These are phyloP conservation scores for Drosophila phalerata DNA, from an alignment of 2,888 invertebrate genomes.

Conservation along the genomic window DNA sequence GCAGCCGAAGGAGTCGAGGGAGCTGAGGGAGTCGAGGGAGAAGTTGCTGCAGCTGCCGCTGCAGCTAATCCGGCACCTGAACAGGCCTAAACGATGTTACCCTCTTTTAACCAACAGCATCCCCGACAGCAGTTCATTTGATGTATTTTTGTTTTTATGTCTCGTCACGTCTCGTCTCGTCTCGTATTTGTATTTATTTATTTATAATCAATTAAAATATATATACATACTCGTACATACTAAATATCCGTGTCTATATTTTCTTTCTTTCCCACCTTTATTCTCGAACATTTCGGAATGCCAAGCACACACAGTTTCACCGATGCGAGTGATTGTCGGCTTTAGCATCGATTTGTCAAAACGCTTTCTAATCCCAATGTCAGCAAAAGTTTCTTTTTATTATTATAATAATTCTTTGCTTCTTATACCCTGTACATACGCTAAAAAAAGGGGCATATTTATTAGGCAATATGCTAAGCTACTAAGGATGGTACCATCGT, in stretches of 20 bases:
- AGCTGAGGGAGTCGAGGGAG: constrained; percentile 14
- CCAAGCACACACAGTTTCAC: constrained; percentile 17
- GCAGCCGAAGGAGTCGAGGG: constrained; percentile 34
- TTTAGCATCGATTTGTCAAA: constrained; percentile 73
- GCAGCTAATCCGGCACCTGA: constrained; percentile 26
- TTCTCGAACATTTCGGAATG: constrained; percentile 11
- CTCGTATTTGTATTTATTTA: constrained; percentile 73
- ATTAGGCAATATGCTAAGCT: not conserved
- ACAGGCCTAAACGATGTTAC: constrained; percentile 42
- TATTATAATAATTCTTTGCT: constrained; percentile 4
- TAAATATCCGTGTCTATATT: not conserved
- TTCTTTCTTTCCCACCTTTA: not conserved
- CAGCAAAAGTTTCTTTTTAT: constrained; percentile 29
- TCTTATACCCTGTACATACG: not conserved
- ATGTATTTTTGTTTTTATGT: constrained; percentile 28
- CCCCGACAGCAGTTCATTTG: constrained; percentile 27
- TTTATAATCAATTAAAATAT: constrained; percentile 75
- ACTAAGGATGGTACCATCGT: no score
- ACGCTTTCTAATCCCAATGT: constrained; percentile 72
- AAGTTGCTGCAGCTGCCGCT: constrained; percentile 6
- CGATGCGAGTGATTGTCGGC: constrained; percentile 26
- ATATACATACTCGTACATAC: constrained; percentile 39
- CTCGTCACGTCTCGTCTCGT: constrained; percentile 47
- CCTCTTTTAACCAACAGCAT: not conserved
- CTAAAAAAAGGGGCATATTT: not conserved